Conservation (phyloP, 1,140 invertebrate species). For the Aethina tumida region DNA sequence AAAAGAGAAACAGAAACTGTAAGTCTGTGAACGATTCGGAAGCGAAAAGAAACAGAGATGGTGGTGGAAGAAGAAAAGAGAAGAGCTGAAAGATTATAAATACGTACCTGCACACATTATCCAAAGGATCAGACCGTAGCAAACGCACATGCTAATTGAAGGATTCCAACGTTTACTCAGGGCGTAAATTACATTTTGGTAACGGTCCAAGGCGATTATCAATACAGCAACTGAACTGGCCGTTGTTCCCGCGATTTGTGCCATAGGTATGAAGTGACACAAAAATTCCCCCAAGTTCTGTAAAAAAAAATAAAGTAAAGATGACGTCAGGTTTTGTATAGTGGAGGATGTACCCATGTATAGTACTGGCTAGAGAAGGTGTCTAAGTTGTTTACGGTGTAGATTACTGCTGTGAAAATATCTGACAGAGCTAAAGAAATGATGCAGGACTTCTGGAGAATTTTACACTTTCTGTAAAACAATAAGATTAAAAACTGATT, state of each 20-base stretch:
- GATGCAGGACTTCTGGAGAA: slow-evolving; percentile 34
- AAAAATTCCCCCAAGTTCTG: slow-evolving; percentile 37
- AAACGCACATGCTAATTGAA: slow-evolving; percentile 20
- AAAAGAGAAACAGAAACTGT: too few relatives aligned
- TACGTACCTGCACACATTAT: slow-evolving; percentile 28
- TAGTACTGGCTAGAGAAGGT: slow-evolving; percentile 24
- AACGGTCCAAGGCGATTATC: slow-evolving; percentile 44
- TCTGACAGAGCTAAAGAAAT: slow-evolving; percentile 39
- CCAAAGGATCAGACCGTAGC: slow-evolving; percentile 31
- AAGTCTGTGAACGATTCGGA: too few relatives aligned
- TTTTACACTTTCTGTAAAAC: slow-evolving; percentile 28
- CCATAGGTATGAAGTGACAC: slow-evolving; percentile 40
- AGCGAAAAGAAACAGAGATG: neutral
- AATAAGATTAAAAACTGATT: slow-evolving; percentile 2
- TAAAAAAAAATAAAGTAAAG: slow-evolving; percentile 7
- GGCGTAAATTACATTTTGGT: slow-evolving; percentile 36
- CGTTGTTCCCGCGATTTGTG: slow-evolving; percentile 39
- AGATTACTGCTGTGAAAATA: slow-evolving; percentile 32
- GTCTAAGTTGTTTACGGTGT: slow-evolving; percentile 25
- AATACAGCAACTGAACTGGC: slow-evolving; percentile 42
- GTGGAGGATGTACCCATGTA: slow-evolving; percentile 31
- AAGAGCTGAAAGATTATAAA: neutral
- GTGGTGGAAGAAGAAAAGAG: neutral
- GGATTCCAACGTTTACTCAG: slow-evolving; percentile 38
- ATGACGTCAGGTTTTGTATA: slow-evolving; percentile 1